A percentile compares a stretch with the other conserved stretches of the same genome.
Evolutionary conservation across 2,888 invertebrate species (phyloP).

Genomic region (Drosophila cracens): DNA sequence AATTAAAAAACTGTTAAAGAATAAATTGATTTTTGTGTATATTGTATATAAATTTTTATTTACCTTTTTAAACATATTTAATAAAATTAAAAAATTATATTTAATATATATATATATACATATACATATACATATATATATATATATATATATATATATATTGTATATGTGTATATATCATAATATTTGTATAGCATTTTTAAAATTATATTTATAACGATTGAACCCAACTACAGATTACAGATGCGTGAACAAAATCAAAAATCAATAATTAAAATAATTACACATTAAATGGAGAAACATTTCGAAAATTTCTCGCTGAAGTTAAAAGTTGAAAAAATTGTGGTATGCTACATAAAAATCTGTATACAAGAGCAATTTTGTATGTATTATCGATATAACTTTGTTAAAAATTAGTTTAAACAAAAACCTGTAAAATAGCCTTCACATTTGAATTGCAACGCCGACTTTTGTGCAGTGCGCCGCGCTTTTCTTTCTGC

Average conservation of each 20-base stretch:
- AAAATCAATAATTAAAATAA: slow-evolving; percentile 64
- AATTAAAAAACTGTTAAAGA: slow-evolving; percentile 11
- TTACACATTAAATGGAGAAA: slow-evolving; percentile 64
- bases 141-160: slow-evolving; percentile 32
- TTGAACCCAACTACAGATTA: slow-evolving; percentile 77
- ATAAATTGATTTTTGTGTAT: slow-evolving; percentile 50
- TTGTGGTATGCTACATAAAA: slow-evolving; percentile 39
- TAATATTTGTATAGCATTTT: slow-evolving; percentile 68
- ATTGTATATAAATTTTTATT: slow-evolving; percentile 74
- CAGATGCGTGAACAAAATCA: slow-evolving; percentile 60
- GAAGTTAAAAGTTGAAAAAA: slow-evolving; percentile 6
- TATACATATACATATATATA: slow-evolving; percentile 21
- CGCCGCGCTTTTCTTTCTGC: slow-evolving; percentile 49
- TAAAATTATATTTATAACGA: slow-evolving; percentile 72
- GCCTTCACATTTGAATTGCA: slow-evolving; percentile 74
- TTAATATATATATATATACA: slow-evolving; percentile 38
- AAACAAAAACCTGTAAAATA: slow-evolving; percentile 82
- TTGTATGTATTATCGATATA: slow-evolving; percentile 22
- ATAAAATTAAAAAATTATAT: slow-evolving; percentile 72
- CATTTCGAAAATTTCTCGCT: slow-evolving; percentile 12
- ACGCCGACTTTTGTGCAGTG: slow-evolving; percentile 42
- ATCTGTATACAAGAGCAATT: slow-evolving; percentile 13
- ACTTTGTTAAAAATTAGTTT: slow-evolving; percentile 62
- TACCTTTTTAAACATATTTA: slow-evolving; percentile 70
- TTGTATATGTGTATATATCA: slow-evolving; percentile 5